Base-by-base conservation (phyloP, 2,113 vertebrate species). In the Tinamus guttatus region DNA sequence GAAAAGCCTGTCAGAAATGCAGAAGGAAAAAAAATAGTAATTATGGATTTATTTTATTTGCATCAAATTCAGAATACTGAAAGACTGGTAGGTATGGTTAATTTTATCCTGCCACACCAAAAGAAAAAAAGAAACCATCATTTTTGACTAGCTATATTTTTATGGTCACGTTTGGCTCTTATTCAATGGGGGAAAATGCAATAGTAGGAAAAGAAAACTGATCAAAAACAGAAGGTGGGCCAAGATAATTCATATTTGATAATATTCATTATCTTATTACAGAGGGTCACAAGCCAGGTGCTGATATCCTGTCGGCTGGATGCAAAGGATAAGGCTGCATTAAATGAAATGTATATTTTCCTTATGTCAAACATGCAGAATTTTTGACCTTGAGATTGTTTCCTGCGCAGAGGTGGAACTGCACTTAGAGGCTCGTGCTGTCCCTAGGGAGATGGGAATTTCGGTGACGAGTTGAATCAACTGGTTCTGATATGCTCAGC, bases 191-290 rank as follows among this genome's bases (percentile, higher is more conserved):
- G 0, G 74, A 94, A 80, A 93, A 82, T 36, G 78, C 38, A 82
- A 71, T 32, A 56, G 41, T 25, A 85, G 87, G 71, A 64, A 75
- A 94, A 85, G 81, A 89, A 93, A 94, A 91, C 68, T 1, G 83
- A 89, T 83, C 63, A 92, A 81, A 97, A 89, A 0, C 49, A 82
- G 75, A 83, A n/a, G 81, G 18, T 41, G 80, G 76, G 95, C 93
- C 96, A 97, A 96, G 47, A 78, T 68, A 96, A 95, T 91, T 90
- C 87, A 64, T 96, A 83, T 90, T 95, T 89, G 88, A 87, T 96
- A 84, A 87, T 96, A 84, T 87, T 90, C 90, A 95, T 96, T 96
- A 96, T 95, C 94, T 90, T 80, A 49, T 96, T 96, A 89, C n/a
- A 85, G 74, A 88, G 84, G 95, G 77, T 94, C 65, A 69, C 40